Evolutionary conservation across 2,113 vertebrate genomes (phyloP).

Genomic region (Salvator merianae): DNA sequence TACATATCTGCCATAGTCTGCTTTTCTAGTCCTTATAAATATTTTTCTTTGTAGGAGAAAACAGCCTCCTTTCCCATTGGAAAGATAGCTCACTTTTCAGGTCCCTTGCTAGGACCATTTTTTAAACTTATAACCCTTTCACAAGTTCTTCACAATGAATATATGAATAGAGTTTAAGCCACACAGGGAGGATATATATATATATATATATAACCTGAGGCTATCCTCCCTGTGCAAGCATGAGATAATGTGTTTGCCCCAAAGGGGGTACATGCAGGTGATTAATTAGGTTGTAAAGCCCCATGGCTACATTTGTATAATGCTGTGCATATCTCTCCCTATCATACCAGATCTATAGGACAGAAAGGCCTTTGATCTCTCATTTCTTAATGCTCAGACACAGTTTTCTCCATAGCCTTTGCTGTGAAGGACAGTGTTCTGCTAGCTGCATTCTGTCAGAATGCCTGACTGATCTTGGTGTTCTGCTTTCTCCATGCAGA

Average conservation of each 20-base stretch:
- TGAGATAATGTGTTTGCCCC: not conserved
- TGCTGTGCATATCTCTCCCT: not conserved
- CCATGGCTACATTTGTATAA: not conserved
- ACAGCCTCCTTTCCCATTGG: not conserved
- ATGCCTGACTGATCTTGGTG: not conserved
- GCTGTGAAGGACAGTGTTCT: not conserved
- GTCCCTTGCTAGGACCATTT: not conserved
- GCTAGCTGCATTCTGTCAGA: not conserved
- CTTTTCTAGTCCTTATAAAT: not conserved
- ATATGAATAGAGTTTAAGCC: not conserved
- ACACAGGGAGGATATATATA: not conserved
- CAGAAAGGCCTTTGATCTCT: not conserved
- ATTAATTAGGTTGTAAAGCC: not conserved
- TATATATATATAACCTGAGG: not conserved
- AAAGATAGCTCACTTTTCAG: not conserved
- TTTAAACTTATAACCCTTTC: not conserved
- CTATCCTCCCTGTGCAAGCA: not conserved
- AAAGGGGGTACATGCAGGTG: not conserved
- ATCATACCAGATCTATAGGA: not conserved
- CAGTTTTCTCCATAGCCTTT: not conserved
- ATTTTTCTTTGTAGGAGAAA: not conserved
- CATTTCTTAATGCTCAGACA: not conserved
- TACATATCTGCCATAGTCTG: not conserved
- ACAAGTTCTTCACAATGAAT: not conserved
- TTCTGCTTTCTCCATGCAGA: not conserved